Evolutionary conservation across 2,888 invertebrate genomes (phyloP), one percentile per base, ranked within the genome.

Genomic region (Chironomus tentans): DNA sequence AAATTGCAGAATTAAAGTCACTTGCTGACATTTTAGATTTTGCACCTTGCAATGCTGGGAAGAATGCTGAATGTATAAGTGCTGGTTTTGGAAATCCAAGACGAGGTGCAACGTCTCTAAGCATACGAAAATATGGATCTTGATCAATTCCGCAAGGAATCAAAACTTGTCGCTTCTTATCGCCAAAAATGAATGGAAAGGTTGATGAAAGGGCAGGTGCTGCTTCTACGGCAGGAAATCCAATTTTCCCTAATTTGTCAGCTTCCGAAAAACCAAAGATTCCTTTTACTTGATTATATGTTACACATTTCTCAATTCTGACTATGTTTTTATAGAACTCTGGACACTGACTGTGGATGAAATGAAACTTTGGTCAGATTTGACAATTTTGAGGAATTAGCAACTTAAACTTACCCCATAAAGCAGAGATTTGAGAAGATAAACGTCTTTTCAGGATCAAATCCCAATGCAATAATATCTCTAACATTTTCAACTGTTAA

Each of bases 71-170:
- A 82, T 96, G 96, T 46, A 95, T 82, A 65, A 95, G 84, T 4
- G 97, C 89, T 76, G 99, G 96, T 84, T 99, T 95, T 15, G 90
- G 90, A 83, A 90, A 87, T 79, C 95, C 92, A 13, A 99, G 85
- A 12, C 92, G 88, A 0, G 98, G 96, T 0, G 98, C 96, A n/a
- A 98, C 97, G 85, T 99, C 99, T 75, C 99, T 88, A 0, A 97
- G 93, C 98, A 99, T 97, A 47, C 99, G 89, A 85, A 99, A 99
- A 85, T 98, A 99, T 0, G 99, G 99, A 86, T 99, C 99, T 88
- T 99, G 99, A 86, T 99, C 99, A 79, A 99, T 99, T 7, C 97
- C 99, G 85, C 99, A 99, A 0, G 99, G 99, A 78, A 99, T 97
- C 3, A 97, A 86, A 81, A 92, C 92, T 3, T 89, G 91, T 69